These are phyloP conservation scores for Schrankia costaestrigalis DNA, from an alignment of 2,888 invertebrate genomes.

Conservation along the genomic window DNA sequence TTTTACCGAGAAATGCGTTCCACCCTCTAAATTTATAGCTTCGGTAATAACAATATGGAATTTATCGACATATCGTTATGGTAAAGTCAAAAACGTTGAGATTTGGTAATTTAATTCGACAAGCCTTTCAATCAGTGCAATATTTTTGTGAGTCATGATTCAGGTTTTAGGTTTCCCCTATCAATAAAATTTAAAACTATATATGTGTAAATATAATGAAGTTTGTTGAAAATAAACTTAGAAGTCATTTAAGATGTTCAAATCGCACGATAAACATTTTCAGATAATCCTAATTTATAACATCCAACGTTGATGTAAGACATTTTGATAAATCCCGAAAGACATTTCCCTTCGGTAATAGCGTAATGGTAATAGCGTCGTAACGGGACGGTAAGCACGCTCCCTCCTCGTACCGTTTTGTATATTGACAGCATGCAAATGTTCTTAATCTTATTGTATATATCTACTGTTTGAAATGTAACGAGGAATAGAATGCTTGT, in stretches of 20 bases:
- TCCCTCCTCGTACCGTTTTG: slow-evolving; percentile 39
- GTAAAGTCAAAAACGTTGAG: too few relatives aligned
- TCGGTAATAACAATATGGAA: slow-evolving; percentile 37
- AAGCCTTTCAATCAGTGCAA: too few relatives aligned
- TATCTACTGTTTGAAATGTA: slow-evolving; percentile 16
- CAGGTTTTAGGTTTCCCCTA: too few relatives aligned
- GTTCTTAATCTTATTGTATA: slow-evolving; percentile 43
- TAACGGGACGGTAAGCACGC: slow-evolving; percentile 44
- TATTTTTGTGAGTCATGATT: too few relatives aligned
- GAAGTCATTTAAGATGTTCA: too few relatives aligned
- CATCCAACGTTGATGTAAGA: slow-evolving; percentile 34
- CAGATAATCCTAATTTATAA: slow-evolving; percentile 23
- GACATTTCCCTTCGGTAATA: slow-evolving; percentile 37
- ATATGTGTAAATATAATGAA: slow-evolving; percentile 1
- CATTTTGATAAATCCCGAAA: slow-evolving; percentile 36
- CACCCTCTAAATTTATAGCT: slow-evolving; percentile 41
- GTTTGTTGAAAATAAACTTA: slow-evolving; percentile 10
- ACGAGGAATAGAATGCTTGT: slow-evolving; percentile 19
- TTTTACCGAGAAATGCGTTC: slow-evolving; percentile 41
- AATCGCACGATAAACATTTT: slow-evolving; percentile 20
- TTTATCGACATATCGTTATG: slow-evolving; percentile 45
- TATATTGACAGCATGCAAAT: slow-evolving; percentile 61
- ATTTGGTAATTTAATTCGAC: too few relatives aligned
- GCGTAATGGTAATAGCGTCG: slow-evolving; percentile 52
- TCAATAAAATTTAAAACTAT: background rate